A percentile compares a stretch with the other conserved stretches of the same genome.
These are phyloP conservation scores for Fragum sueziense DNA, from an alignment of 2,888 invertebrate species.

Conservation along the genomic window DNA sequence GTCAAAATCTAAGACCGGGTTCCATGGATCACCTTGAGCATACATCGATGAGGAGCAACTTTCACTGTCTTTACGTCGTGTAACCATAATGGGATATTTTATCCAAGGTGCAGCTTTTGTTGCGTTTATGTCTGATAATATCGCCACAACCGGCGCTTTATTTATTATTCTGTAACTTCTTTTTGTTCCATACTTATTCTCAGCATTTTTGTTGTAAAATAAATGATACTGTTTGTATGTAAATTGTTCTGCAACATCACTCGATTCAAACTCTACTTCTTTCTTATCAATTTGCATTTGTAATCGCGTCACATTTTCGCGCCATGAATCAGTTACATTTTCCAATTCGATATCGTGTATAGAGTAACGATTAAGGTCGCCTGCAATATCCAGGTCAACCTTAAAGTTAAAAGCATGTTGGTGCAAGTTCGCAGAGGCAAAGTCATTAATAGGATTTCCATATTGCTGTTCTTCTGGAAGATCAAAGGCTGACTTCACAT, in stretches of 20 bases:
- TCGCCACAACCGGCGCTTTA: conserved; percentile 56
- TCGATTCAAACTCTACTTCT: not conserved
- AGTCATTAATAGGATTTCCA: conserved; percentile 63
- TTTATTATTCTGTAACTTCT: conserved; percentile 65
- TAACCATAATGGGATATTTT: conserved; percentile 67
- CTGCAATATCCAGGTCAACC: conserved; percentile 72
- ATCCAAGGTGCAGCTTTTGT: conserved; percentile 67
- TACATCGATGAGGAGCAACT: conserved; percentile 66
- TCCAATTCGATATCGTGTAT: conserved; percentile 56
- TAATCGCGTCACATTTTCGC: not conserved
- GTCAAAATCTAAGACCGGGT: conserved; percentile 69
- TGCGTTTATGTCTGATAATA: conserved; percentile 48
- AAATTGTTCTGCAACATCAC: not conserved
- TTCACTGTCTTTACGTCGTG: conserved; percentile 69
- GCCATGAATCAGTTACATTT: conserved; percentile 28
- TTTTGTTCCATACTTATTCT: conserved; percentile 30
- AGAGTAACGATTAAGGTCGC: conserved; percentile 64
- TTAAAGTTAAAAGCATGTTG: conserved; percentile 72
- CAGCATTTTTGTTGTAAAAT: conserved; percentile 22
- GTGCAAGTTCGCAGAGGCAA: conserved; percentile 67
- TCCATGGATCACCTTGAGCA: conserved; percentile 66
- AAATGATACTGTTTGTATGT: conserved; percentile 18
- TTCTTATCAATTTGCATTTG: not conserved
- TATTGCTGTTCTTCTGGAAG: conserved; percentile 57
- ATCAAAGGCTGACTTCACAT: conserved; percentile 66